These are phyloP conservation scores for Calameuta filiformis DNA, from an alignment of 2,888 invertebrate species.

Conservation along the genomic window DNA sequence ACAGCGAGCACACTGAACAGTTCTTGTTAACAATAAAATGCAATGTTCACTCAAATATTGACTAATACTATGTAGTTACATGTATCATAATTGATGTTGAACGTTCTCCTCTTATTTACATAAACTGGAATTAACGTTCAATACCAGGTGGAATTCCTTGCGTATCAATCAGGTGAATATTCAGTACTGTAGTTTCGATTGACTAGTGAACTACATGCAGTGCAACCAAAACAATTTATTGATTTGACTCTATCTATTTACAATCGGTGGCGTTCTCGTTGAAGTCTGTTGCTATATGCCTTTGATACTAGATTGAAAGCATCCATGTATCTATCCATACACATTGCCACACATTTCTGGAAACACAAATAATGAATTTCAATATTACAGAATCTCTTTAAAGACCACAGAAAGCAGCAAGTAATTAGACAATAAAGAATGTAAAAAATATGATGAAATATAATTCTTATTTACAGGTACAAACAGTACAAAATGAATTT, in stretches of 20 bases:
- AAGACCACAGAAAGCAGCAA: background rate
- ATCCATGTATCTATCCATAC: constrained; percentile 99
- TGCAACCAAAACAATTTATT: constrained; percentile 47
- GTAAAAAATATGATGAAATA: background rate
- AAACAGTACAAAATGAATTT: background rate
- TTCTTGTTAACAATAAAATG: background rate
- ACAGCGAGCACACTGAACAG: background rate
- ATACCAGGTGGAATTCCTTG: background rate
- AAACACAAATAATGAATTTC: constrained; percentile 48
- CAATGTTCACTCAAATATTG: background rate
- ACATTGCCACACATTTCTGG: constrained; percentile 97
- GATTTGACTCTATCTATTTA: constrained; percentile 56
- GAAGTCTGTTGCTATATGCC: constrained; percentile 87
- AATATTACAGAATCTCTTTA: constrained; percentile 12
- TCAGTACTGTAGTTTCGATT: constrained; percentile 10
- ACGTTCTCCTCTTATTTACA: background rate
- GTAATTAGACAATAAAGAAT: background rate
- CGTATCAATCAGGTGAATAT: background rate
- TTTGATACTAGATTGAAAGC: constrained; percentile 93
- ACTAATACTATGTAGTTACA: background rate
- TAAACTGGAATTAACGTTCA: background rate
- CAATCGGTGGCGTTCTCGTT: constrained; percentile 79
- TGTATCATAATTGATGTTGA: background rate
- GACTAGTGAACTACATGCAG: constrained; percentile 31
- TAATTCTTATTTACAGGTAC: background rate